Evolutionary conservation across 1,140 invertebrate species (phyloP), one percentile per base, ranked within the genome.

Genomic region (Lucilia sericata): DNA sequence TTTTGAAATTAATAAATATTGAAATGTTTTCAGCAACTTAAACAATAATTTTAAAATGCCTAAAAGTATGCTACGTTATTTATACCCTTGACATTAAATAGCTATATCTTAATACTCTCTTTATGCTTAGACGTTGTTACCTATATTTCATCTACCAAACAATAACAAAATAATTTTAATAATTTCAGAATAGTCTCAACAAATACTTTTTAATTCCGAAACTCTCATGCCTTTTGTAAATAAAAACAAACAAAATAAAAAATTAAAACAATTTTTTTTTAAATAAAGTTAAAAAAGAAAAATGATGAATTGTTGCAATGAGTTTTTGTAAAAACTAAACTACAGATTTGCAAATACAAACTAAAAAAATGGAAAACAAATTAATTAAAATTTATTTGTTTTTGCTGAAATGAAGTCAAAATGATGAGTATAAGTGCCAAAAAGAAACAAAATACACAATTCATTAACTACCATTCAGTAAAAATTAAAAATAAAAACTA

Each of bases 141-240:
- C 51, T 55, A 55, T 55, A 25, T 12, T 74, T n/a, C n/a, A 25
- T 34, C 25, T 74, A 13, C 25, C 9, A 12, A 74, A 74, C 30
- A 9, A 42, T 10, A 34, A 42, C 9, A 14, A 42, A 76, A 76
- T 1, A 76, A 76, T 42, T 42, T 42, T 2, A 42, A 42, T 10
- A 42, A 42, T 3, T 42, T 42, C 42, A 42, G 42, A 42, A 42
- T 42, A 42, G 42, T 8, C 7, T 7, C 42, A 42, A 0, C 42
- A 42, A 55, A 14, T 55, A 17, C 25, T 55, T 55, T 12, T 55
- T 55, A 55, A 80, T 21, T 4, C 17, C 21, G 8, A 80, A 49
- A 80, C n/a, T 80, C 76, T 80, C 76, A 80, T 80, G 76, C 76
- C 76, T 80, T 80, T 80, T 49, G 76, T 49, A 49, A 25, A 9